Base-by-base conservation (phyloP, 1,140 invertebrate genomes). In the Atopsyche davidsoni region DNA sequence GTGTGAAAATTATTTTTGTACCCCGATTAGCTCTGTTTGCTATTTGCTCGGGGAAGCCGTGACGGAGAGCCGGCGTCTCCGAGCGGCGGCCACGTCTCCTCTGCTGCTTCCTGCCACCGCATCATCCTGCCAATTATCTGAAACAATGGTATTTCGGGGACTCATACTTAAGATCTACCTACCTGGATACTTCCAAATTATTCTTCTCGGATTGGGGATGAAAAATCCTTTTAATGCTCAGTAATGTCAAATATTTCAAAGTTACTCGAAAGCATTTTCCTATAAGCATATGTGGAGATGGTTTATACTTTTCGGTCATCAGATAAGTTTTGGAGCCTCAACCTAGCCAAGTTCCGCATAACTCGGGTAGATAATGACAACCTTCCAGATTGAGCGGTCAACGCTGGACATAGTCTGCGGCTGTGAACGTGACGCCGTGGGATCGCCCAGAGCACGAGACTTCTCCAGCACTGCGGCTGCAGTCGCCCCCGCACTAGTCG, bases 1-100 rank as follows among this genome's bases (percentile, higher is more conserved):
- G 70, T 70, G 68, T 73, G 72, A 69, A 67, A 72, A 74, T 74
- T 73, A 68, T 66, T 74, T 72, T 72, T 70, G 66, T 70, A 65
- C 64, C 54, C 61, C 69, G 69, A 70, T 65, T 73, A 73, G 70
- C 62, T 68, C 66, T 66, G 47, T 58, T 44, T 49, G 56, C 46
- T 58, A 50, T 51, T 53, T 58, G 56, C 47, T 52, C 39, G 46
- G 44, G 46, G 47, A 51, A 35, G 46, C 52, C 32, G 32, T 24
- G 39, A 16, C 39, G 35, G 17, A 39, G 25, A 43, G 36, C 63
- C 55, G 65, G 59, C 59, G 55, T 55, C 62, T 52, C 58, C 63
- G 54, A 10, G 63, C 60, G 61, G 68, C 64, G 62, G 64, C 66
- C 64, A 62, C 60, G 61, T 67, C 64, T 62, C 64, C 66, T 63